Evolutionary conservation across 1,140 invertebrate species (phyloP).

Genomic region (Frieseomelitta varia): DNA sequence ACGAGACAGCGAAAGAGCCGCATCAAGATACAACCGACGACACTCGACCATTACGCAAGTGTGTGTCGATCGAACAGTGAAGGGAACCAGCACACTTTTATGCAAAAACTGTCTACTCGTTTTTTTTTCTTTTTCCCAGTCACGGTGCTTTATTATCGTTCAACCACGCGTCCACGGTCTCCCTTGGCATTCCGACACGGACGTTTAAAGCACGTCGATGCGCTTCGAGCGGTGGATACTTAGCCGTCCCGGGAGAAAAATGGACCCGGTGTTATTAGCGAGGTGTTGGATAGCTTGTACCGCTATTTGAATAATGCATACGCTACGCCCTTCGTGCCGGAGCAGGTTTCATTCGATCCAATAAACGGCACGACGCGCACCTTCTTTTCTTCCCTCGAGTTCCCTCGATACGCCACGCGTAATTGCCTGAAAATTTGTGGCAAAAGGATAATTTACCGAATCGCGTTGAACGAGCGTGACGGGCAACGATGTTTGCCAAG

Average conservation of each 20-base stretch:
- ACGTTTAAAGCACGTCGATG: constrained; percentile 38
- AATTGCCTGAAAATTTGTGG: constrained; percentile 27
- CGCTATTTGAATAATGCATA: constrained; percentile 55
- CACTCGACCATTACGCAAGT: too few species aligned
- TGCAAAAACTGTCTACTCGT: neutral
- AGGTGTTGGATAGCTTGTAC: constrained; percentile 45
- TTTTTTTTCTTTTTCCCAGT: neutral
- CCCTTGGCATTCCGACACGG: constrained; percentile 32
- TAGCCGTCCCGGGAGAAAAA: constrained; percentile 33
- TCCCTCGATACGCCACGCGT: neutral
- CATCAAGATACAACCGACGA: neutral
- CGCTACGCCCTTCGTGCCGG: constrained; percentile 16
- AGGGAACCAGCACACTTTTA: constrained; percentile 9
- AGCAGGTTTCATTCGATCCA: constrained; percentile 33
- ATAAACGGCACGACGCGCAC: constrained; percentile 5
- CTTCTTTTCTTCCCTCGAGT: neutral
- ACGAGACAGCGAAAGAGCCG: neutral
- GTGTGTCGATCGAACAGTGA: too few species aligned
- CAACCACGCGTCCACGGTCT: constrained; percentile 25
- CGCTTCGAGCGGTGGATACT: constrained; percentile 39
- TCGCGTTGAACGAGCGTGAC: neutral
- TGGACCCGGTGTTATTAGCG: constrained; percentile 43
- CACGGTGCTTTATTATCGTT: constrained; percentile 36
- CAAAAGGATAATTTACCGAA: neutral
- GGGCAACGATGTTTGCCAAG: too few species aligned